phyloP scores from a whole-genome alignment of 2,797 vertebrate species.

The Rhinophrynus dorsalis region DNA sequence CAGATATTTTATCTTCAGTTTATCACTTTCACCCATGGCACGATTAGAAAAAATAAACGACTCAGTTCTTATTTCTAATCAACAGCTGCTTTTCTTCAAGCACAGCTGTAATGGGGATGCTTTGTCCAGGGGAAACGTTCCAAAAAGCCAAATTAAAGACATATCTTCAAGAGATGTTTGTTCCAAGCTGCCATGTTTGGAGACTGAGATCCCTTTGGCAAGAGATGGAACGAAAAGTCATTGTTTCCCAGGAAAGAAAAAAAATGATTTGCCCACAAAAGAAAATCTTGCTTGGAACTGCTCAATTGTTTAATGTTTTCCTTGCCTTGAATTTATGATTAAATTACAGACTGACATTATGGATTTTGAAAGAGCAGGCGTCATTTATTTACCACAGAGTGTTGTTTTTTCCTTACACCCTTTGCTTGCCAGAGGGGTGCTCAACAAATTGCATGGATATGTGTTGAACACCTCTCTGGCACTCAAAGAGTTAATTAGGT shows the following conservation, averaged over 20 bases:
- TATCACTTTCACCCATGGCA: conserved; percentile 74
- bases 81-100: conserved; percentile 59
- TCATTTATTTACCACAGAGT: background rate
- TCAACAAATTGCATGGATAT: too few species aligned
- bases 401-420: background rate
- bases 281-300: conserved; percentile 14
- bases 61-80: conserved; percentile 58
- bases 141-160: conserved; percentile 68
- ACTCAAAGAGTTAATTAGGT: too few species aligned
- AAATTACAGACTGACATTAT: conserved; percentile 3
- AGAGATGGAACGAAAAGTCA: background rate
- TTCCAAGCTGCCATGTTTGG: conserved; percentile 20
- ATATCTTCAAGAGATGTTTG: conserved; percentile 60
- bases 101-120: background rate
- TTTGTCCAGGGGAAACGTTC: conserved; percentile 48
- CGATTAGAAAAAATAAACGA: conserved; percentile 81
- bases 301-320: conserved; percentile 1
- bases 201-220: conserved; percentile 18
- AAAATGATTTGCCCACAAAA: conserved; percentile 3
- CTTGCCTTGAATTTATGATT: background rate
- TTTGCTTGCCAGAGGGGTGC: too few species aligned
- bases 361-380: background rate
- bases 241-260: background rate
- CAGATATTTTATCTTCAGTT: conserved; percentile 66
- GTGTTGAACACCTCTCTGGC: too few species aligned